Evolutionary conservation across 1,140 invertebrate species (phyloP).

Genomic region (Melanaphis sacchari): DNA sequence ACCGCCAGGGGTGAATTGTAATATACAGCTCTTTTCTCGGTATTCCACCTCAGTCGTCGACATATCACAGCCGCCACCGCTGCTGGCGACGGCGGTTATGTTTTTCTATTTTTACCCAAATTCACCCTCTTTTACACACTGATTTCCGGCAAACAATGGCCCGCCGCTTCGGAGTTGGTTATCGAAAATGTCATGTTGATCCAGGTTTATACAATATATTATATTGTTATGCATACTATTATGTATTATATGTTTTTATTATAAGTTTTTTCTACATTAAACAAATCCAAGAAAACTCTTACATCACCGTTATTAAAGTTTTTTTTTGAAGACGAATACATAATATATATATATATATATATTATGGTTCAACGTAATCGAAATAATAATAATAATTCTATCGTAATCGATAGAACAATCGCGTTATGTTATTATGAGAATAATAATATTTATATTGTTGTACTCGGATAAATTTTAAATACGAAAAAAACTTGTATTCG

Average conservation of each 20-base stretch:
- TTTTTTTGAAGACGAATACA: neutral
- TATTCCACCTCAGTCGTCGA: neutral
- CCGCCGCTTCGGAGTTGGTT: neutral
- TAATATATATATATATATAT: neutral
- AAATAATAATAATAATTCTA: too few species aligned
- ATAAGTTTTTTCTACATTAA: neutral
- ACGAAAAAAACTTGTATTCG: neutral
- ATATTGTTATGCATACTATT: neutral
- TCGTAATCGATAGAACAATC: too few species aligned
- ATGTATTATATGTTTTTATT: neutral
- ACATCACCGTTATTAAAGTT: neutral
- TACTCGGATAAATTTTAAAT: neutral
- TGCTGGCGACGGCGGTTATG: neutral
- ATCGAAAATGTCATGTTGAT: conserved; percentile 26
- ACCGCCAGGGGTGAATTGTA: neutral
- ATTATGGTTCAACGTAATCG: too few species aligned
- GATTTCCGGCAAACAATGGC: conserved; percentile 39
- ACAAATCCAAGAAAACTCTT: neutral
- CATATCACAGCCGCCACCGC: neutral
- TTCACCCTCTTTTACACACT: neutral
- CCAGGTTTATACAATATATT: neutral
- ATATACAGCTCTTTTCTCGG: neutral
- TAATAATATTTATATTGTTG: neutral
- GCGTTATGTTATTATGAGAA: too few species aligned
- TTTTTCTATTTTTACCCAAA: conserved; percentile 40